Evolutionary conservation across 1,140 invertebrate genomes (phyloP), one percentile per base, ranked within the genome.

Genomic region (Drosophila sproati): DNA sequence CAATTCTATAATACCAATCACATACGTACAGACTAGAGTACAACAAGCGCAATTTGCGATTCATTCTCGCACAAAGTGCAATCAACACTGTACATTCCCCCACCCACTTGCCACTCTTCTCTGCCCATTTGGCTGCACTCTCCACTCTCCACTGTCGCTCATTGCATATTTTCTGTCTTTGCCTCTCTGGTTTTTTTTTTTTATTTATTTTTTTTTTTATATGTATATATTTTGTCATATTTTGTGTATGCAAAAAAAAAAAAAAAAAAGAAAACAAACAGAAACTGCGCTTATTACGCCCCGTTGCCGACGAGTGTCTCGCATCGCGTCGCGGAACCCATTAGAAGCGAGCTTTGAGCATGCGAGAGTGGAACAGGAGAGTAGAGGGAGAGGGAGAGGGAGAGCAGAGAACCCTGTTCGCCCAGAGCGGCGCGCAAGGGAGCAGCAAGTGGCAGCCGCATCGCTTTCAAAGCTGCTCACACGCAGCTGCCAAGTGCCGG

Each of bases 231-330:
- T 70, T 74, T 70, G 57, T 70, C 66, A 72, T 72, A 72, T 70
- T 51, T 62, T 61, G 45, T 45, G 56, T 69, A 61, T 70, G 72
- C 57, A 74, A 69, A 62, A 35, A 75, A 20, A 20, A 20, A 20
- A 20, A 20, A 20, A 20, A 20, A 2, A 20, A 20, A 20, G 20
- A 20, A 20, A 62, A 48, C 54, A 57, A 71, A 79, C 77, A 80
- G 51, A 80, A 88, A 87, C 77, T 82, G 82, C 82, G 82, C 83
- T 87, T 86, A 87, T 86, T 87, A 87, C 73, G 64, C 56, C 66
- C 60, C 35, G 59, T 55, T 45, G 57, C 41, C 67, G 47, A 62
- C 59, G 47, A 45, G 39, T 61, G 48, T 43, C 39, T 48, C 47
- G 12, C 35, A 43, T 10, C 39, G 39, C 37, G 10, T 43, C 48